Evolutionary conservation across 2,797 vertebrate species (phyloP).

Genomic region (Dermochelys coriacea): DNA sequence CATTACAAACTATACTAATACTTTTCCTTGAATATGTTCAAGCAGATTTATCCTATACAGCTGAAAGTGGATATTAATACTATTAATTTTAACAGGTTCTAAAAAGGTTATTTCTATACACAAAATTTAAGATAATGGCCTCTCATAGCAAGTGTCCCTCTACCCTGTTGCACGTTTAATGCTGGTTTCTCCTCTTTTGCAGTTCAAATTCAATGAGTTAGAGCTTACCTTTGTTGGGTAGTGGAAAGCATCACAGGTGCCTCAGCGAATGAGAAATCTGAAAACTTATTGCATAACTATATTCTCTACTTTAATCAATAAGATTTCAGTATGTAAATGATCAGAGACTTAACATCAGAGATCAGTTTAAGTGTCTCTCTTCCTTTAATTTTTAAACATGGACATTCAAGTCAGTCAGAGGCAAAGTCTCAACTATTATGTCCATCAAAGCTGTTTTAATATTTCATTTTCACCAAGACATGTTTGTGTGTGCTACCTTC

Average conservation of each 20-base stretch:
- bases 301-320: background rate
- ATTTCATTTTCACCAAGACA: background rate
- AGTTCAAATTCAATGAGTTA: background rate
- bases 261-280: conserved; percentile 31
- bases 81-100: background rate
- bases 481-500: background rate
- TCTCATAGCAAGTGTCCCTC: background rate
- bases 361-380: background rate
- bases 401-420: background rate
- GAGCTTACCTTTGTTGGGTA: background rate
- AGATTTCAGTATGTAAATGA: background rate
- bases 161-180: background rate
- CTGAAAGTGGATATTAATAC: background rate
- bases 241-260: background rate
- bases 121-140: background rate
- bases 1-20: background rate
- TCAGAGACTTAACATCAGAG: background rate
- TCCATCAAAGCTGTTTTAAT: background rate
- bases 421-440: background rate
- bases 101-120: background rate
- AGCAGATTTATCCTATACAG: background rate
- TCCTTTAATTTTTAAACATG: background rate
- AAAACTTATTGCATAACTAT: background rate
- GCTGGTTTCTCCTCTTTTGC: background rate
- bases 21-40: background rate